Evolutionary conservation across 2,797 vertebrate species (phyloP).

Genomic region (Tapirus indicus): DNA sequence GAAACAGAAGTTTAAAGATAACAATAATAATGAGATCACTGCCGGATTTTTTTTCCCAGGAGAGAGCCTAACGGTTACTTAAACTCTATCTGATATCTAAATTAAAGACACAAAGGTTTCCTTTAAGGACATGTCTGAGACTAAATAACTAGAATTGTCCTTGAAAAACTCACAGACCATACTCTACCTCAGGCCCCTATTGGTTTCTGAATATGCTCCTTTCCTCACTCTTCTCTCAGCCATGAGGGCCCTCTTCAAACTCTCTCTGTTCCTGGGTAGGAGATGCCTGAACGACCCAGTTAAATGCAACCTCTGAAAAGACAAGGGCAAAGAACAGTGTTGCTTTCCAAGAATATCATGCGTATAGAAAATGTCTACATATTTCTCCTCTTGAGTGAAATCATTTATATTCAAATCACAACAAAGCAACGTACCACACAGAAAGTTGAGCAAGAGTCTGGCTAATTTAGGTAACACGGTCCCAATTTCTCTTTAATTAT

Average conservation of each 20-base stretch:
- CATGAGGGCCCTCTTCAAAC: background rate
- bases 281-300: background rate
- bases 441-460: background rate
- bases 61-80: background rate
- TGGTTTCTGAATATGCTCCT: background rate
- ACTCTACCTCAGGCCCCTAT: background rate
- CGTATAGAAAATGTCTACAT: background rate
- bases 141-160: background rate
- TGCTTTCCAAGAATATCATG: background rate
- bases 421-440: background rate
- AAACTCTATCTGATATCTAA: background rate
- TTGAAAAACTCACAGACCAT: background rate
- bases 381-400: background rate
- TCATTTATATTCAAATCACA: background rate
- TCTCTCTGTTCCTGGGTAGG: background rate
- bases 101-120: background rate
- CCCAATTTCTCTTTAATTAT: background rate
- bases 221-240: background rate
- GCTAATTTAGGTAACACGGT: background rate
- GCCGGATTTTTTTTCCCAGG: background rate
- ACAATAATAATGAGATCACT: background rate
- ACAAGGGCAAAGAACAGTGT: background rate
- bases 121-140: background rate
- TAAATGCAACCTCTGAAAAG: background rate
- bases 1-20: background rate